Conservation (phyloP, 2,797 vertebrate species). For the Tenualosa ilisha region DNA sequence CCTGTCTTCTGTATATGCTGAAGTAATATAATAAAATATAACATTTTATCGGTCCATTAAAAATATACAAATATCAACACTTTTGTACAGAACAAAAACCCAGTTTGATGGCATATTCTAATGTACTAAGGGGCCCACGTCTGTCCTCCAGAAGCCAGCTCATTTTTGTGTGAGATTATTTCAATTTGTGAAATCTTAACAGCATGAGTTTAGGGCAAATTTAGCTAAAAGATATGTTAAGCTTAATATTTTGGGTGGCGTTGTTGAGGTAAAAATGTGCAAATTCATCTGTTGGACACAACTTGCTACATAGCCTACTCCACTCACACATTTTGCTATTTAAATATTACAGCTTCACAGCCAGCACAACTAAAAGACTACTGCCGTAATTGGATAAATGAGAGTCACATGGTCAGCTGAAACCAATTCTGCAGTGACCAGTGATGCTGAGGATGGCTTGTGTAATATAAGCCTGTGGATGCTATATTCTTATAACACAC, state of each 20-base stretch:
- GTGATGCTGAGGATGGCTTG: background rate
- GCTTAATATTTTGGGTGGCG: background rate
- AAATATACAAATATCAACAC: conserved; percentile 24
- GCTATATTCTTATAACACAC: background rate
- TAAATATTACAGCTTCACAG: background rate
- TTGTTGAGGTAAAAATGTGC: background rate
- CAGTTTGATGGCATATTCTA: background rate
- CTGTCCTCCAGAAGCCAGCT: background rate
- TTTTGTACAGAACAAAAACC: conserved; percentile 21
- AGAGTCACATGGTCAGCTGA: background rate
- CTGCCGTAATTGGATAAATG: background rate
- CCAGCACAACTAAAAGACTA: background rate
- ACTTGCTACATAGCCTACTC: background rate
- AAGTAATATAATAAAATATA: conserved; percentile 22
- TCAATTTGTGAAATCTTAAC: background rate
- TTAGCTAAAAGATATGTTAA: background rate
- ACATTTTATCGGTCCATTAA: conserved; percentile 18
- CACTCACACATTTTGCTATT: background rate
- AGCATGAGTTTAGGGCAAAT: background rate
- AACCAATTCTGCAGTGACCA: background rate
- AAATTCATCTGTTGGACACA: background rate
- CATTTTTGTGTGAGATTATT: background rate
- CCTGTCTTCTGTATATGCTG: background rate
- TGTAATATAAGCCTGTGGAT: background rate
- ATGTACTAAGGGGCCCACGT: background rate